Percentiles rank a stretch among this genome's conserved stretches.
Evolutionary conservation across 2,797 vertebrate species (phyloP).

Genomic region (Lepus oiostolus): DNA sequence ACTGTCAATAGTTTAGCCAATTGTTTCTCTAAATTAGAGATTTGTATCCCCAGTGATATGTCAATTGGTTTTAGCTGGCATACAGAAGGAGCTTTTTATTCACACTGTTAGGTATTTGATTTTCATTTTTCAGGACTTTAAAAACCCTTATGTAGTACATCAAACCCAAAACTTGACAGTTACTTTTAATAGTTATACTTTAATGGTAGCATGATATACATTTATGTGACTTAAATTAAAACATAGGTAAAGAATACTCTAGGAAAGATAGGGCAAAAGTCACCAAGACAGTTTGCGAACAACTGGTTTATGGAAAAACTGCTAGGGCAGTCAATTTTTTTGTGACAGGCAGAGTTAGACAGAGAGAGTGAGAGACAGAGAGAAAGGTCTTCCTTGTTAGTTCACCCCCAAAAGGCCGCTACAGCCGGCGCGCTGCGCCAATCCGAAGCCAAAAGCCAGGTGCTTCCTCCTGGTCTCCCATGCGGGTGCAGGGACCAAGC

Average conservation of each 20-base stretch:
- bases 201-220: slow-evolving; percentile 41
- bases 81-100: neutral
- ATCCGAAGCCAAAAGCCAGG: too few species aligned
- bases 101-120: neutral
- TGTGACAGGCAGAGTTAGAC: too few species aligned
- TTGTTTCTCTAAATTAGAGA: neutral
- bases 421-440: too few species aligned
- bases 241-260: slow-evolving; percentile 42
- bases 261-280: slow-evolving; percentile 38
- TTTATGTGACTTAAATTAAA: slow-evolving; percentile 54
- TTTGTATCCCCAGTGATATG: neutral
- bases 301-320: slow-evolving; percentile 18
- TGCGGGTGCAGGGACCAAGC: too few species aligned
- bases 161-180: slow-evolving; percentile 17
- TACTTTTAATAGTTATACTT: slow-evolving; percentile 46
- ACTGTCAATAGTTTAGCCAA: slow-evolving; percentile 35
- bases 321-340: slow-evolving; percentile 9
- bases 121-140: slow-evolving; percentile 17
- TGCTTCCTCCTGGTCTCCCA: too few species aligned
- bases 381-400: too few species aligned
- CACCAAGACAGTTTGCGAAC: slow-evolving; percentile 20
- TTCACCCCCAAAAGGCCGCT: too few species aligned
- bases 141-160: slow-evolving; percentile 28
- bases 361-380: too few species aligned
- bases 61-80: slow-evolving; percentile 45